Evolutionary conservation across 2,113 vertebrate species (phyloP).

Genomic region (Acanthisitta chloris): DNA sequence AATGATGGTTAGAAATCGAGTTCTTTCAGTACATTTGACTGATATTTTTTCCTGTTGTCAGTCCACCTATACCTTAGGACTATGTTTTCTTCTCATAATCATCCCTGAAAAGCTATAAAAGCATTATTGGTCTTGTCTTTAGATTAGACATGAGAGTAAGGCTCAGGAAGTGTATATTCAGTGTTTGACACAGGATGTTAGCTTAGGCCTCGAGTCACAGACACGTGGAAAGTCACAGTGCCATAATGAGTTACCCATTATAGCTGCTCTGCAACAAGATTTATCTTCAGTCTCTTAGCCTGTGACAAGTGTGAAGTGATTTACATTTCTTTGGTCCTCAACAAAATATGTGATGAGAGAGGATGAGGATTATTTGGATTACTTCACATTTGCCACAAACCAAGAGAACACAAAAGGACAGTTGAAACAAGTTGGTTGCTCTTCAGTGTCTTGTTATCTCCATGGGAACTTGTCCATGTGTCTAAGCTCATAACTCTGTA

Average conservation of each 20-base stretch:
- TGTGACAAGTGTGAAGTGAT: constrained; percentile 49
- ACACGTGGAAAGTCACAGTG: neutral
- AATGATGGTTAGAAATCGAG: neutral
- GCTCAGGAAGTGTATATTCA: neutral
- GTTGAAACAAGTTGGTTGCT: neutral
- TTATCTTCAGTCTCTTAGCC: constrained; percentile 32
- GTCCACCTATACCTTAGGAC: fast-evolving
- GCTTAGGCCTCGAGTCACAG: neutral
- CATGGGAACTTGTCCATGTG: neutral
- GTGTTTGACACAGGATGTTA: neutral
- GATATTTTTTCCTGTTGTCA: fast-evolving
- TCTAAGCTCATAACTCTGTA: neutral
- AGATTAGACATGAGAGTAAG: neutral
- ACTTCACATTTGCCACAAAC: constrained; percentile 2
- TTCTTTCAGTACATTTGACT: neutral
- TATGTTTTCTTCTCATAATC: neutral
- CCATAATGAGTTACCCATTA: constrained; percentile 8
- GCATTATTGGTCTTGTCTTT: neutral
- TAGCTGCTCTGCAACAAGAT: neutral
- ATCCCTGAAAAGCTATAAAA: neutral
- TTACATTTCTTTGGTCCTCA: constrained; percentile 42
- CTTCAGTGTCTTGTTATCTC: neutral
- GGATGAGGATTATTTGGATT: constrained; percentile 35
- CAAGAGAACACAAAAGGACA: neutral
- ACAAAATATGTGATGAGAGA: neutral